phyloP scores from a whole-genome alignment of 2,113 vertebrate genomes.

The Ptyas mucosa region DNA sequence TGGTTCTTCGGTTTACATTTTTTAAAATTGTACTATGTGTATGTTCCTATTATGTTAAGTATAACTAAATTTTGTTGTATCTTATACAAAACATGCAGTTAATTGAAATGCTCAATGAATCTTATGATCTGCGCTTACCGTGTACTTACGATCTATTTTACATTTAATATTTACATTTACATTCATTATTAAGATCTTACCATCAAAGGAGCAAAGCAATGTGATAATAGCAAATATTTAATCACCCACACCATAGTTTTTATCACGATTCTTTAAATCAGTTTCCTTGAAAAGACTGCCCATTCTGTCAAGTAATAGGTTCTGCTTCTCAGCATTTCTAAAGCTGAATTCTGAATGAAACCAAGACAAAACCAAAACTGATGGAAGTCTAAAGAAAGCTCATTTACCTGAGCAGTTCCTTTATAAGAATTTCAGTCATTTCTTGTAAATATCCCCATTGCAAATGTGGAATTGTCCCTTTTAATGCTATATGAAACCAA shows the following conservation, averaged over 20 bases:
- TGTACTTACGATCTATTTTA: neutral
- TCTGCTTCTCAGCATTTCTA: neutral
- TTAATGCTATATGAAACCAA: constrained; percentile 38
- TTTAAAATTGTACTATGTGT: neutral
- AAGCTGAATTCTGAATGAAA: neutral
- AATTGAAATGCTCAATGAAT: neutral
- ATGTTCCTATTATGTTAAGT: neutral
- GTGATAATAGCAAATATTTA: neutral
- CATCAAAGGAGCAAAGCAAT: neutral
- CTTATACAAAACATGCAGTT: neutral
- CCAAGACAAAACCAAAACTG: neutral
- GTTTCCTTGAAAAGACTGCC: neutral
- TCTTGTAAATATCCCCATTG: neutral
- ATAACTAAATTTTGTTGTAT: neutral
- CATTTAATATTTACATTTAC: neutral
- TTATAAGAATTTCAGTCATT: neutral
- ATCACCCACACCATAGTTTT: neutral
- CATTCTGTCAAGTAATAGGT: neutral
- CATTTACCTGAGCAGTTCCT: neutral
- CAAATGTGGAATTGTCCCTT: neutral
- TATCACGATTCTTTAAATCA: neutral
- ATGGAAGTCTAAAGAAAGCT: neutral
- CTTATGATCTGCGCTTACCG: neutral
- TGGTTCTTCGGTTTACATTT: neutral
- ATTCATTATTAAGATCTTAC: neutral